Percentiles rank a stretch among this genome's conserved stretches.
Evolutionary conservation across 2,797 vertebrate species (phyloP).

Genomic region (Eremophila alpestris): DNA sequence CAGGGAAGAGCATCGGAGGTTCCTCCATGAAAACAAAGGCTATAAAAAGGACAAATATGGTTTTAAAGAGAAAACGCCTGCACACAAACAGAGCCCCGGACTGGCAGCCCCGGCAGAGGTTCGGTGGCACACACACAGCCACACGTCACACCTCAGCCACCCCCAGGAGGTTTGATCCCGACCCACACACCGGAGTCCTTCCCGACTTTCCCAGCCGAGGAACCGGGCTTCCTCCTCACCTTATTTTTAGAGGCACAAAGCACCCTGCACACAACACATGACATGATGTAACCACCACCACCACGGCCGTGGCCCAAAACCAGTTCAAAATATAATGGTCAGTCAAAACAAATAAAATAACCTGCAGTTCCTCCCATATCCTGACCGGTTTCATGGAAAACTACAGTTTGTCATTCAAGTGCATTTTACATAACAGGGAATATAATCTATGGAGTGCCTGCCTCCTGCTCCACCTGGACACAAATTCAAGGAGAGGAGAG

Average conservation of each 20-base stretch:
- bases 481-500: not conserved
- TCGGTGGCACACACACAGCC: not conserved
- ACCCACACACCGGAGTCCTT: not conserved
- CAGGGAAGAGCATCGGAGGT: not conserved
- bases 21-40: slow-evolving; percentile 64
- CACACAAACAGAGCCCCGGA: rapidly evolving
- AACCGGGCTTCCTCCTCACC: slow-evolving; percentile 51
- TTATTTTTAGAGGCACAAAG: slow-evolving; percentile 78
- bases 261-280: slow-evolving; percentile 69
- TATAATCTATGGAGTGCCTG: not conserved
- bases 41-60: slow-evolving; percentile 50
- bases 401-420: slow-evolving; percentile 53
- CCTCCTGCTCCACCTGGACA: not conserved
- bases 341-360: slow-evolving; percentile 24
- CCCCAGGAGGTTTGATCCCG: rapidly evolving
- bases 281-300: slow-evolving; percentile 73
- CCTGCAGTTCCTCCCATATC: slow-evolving; percentile 52
- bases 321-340: slow-evolving; percentile 50
- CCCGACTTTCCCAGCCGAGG: slow-evolving; percentile 24
- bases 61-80: not conserved
- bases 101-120: not conserved
- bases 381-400: slow-evolving; percentile 46
- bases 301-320: slow-evolving; percentile 48
- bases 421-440: slow-evolving; percentile 48
- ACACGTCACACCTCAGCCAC: not conserved